Base-by-base conservation (phyloP, 2,797 vertebrate species). In the Leuciscus waleckii region DNA sequence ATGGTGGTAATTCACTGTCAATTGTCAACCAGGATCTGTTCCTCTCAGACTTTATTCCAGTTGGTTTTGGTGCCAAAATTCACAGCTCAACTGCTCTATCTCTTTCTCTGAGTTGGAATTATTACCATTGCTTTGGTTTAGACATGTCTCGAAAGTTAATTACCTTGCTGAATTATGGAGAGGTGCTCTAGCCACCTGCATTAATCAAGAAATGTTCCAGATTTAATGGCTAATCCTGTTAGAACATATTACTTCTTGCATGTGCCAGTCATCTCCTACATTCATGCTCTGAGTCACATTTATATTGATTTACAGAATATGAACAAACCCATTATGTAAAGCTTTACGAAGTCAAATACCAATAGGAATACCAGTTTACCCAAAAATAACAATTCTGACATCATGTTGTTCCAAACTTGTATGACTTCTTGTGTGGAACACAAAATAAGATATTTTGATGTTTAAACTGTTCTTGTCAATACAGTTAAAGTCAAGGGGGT, bases 1-100 rank as follows among this genome's bases (percentile, higher is more conserved):
- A 16, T 69, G 56, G 84, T 90, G 89, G 89, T 94, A 95, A 94
- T 92, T 92, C 92, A 94, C 90, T 92, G 92, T 94, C 92, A 92
- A 91, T 93, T 93, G 92, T 46, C 90, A 91, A 94, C 93, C 92
- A 91, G 90, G 87, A 87, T 88, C 87, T 90, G 91, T 89, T 91
- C 88, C 88, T 93, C 91, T 91, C 51, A 37, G 32, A 85, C 87
- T 88, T 87, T 84, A 86, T 71, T 87, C 81, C 56, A 29, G 37
- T 79, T 81, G 81, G 63, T 70, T 69, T 84, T 69, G 49, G 58
- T 81, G 70, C 78, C 32, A 54, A 82, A 86, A 79, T 87, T 87
- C 81, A 87, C 32, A 16, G 23, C 41, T 79, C 67, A 86, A 61
- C 65, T 68, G 35, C 29, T 76, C 70, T n/a, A 32, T 75, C 70